Evolutionary conservation across 2,113 vertebrate genomes (phyloP).

Genomic region (Heterotilapia buettikoferi): DNA sequence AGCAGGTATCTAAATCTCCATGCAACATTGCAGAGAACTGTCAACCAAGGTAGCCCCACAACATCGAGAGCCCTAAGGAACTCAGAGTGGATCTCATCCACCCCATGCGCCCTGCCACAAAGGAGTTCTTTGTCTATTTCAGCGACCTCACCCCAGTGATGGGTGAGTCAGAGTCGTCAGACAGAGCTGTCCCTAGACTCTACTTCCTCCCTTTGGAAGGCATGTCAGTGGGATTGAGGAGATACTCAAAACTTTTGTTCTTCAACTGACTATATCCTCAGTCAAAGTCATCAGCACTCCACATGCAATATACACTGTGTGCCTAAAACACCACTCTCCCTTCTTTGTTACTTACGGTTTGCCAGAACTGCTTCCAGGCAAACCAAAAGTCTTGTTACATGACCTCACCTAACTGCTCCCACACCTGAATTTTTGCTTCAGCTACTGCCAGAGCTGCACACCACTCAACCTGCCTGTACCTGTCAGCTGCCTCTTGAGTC

Average conservation of each 20-base stretch:
- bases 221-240: neutral
- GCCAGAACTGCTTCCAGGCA: neutral
- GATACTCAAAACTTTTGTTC: neutral
- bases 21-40: neutral
- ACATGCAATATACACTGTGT: neutral
- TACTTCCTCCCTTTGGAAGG: neutral
- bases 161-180: neutral
- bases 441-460: neutral
- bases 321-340: neutral
- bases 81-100: neutral
- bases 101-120: neutral
- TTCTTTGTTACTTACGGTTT: neutral
- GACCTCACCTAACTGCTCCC: neutral
- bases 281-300: neutral
- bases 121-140: neutral
- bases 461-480: neutral
- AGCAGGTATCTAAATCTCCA: neutral
- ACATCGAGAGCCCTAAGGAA: neutral
- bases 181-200: neutral
- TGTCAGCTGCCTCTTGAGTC: neutral
- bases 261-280: neutral
- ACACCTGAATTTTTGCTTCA: neutral
- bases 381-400: neutral
- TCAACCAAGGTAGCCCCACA: neutral
- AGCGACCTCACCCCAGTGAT: neutral